A percentile compares a stretch with the other conserved stretches of the same genome.
These are phyloP conservation scores for Frankliniella fusca DNA, from an alignment of 2,888 invertebrate species.

Conservation along the genomic window DNA sequence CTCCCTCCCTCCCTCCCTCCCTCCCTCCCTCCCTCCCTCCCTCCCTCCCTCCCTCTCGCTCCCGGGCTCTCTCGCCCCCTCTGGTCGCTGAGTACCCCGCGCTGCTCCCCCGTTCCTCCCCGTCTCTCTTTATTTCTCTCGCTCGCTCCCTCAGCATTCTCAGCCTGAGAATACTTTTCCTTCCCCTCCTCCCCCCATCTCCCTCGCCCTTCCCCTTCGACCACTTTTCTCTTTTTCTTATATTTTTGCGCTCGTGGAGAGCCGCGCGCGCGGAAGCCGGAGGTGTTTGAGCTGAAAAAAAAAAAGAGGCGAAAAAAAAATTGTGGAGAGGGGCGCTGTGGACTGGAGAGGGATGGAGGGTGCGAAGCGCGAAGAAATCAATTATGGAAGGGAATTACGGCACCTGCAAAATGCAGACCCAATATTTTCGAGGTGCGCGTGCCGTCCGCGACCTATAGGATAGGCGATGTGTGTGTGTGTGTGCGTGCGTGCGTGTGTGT, in stretches of 20 bases:
- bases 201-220: neutral
- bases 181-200: neutral
- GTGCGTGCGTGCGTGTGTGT: no score
- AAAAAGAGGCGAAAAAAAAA: neutral
- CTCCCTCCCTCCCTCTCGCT: neutral
- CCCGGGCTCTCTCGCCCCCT: neutral
- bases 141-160: neutral
- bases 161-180: conserved; percentile 4
- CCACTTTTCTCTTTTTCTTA: neutral
- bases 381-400: neutral
- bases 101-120: neutral
- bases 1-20: neutral
- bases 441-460: neutral
- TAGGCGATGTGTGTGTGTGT: no score
- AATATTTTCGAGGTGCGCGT: neutral
- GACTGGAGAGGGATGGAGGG: neutral
- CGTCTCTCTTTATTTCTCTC: neutral
- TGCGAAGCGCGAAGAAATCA: neutral
- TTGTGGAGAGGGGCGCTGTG: neutral
- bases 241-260: neutral
- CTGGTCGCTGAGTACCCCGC: neutral
- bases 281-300: conserved; percentile 15
- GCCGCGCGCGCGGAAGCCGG: neutral
- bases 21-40: neutral
- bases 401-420: no score